Evolutionary conservation across 2,797 vertebrate species (phyloP).

Genomic region (Acanthurus lineatus): DNA sequence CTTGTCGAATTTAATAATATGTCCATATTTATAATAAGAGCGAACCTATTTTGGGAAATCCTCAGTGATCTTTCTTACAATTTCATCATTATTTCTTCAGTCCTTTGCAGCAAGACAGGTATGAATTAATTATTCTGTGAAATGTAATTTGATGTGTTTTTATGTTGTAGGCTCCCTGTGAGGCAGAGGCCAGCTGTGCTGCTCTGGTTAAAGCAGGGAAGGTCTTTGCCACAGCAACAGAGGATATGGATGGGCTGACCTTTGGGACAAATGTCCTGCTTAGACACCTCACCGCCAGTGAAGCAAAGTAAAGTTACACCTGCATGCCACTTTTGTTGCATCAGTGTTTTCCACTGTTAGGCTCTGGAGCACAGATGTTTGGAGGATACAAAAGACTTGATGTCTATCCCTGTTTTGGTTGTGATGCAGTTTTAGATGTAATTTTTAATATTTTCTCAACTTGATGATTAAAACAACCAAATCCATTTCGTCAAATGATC

Average conservation of each 20-base stretch:
- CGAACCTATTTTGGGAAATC: too few species aligned
- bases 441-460: background rate
- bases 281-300: constrained; percentile 94
- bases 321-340: background rate
- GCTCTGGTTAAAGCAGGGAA: constrained; percentile 94
- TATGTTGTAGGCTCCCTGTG: constrained; percentile 89
- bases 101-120: too few species aligned
- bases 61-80: background rate
- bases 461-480: background rate
- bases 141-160: constrained; percentile 3
- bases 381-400: background rate
- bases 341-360: background rate
- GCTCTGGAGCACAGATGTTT: background rate
- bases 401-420: background rate
- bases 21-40: background rate
- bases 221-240: constrained; percentile 94
- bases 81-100: too few species aligned
- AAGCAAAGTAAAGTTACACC: constrained; percentile 88
- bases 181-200: constrained; percentile 97
- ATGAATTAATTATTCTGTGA: background rate
- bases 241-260: constrained; percentile 98
- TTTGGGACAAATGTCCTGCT: constrained; percentile 94
- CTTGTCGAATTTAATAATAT: background rate
- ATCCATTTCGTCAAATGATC: background rate
- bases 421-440: background rate